These are phyloP conservation scores for Melipona bicolor DNA, from an alignment of 2,888 invertebrate species.

Conservation along the genomic window DNA sequence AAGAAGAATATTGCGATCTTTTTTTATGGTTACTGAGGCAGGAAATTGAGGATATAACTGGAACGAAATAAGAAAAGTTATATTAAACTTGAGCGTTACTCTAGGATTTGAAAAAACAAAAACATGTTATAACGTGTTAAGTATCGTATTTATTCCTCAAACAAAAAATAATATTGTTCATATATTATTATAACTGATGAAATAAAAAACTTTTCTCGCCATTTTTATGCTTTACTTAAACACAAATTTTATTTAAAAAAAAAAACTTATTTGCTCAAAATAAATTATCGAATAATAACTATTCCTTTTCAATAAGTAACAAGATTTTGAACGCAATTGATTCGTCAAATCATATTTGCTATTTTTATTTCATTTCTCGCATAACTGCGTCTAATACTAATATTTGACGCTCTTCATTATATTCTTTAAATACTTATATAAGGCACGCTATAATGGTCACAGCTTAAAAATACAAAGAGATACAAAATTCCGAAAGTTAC, in stretches of 20 bases:
- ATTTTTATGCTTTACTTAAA: conserved; percentile 35
- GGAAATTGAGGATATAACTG: background rate
- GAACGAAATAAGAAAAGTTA: background rate
- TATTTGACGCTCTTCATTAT: background rate
- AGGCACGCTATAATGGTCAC: conserved; percentile 40
- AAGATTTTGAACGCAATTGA: background rate
- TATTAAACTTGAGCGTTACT: background rate
- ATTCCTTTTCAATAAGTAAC: background rate
- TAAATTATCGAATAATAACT: conserved; percentile 16
- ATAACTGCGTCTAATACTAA: background rate
- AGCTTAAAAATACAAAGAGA: conserved; percentile 19
- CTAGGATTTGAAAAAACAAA: background rate
- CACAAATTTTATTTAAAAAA: conserved; percentile 36
- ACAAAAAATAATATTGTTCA: conserved; percentile 11
- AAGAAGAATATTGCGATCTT: background rate
- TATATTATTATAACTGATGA: background rate
- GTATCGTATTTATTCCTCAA: conserved; percentile 28
- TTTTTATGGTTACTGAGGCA: background rate
- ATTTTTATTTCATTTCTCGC: conserved; percentile 8
- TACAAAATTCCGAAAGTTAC: conserved; percentile 13
- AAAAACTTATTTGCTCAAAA: conserved; percentile 13
- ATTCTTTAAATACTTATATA: conserved; percentile 28
- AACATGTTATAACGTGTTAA: conserved; percentile 15
- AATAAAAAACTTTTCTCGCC: conserved; percentile 28
- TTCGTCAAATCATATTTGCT: background rate